A percentile compares a stretch with the other conserved stretches of the same genome.
Evolutionary conservation across 2,113 vertebrate genomes (phyloP).

Genomic region (Phyllostomus discolor): DNA sequence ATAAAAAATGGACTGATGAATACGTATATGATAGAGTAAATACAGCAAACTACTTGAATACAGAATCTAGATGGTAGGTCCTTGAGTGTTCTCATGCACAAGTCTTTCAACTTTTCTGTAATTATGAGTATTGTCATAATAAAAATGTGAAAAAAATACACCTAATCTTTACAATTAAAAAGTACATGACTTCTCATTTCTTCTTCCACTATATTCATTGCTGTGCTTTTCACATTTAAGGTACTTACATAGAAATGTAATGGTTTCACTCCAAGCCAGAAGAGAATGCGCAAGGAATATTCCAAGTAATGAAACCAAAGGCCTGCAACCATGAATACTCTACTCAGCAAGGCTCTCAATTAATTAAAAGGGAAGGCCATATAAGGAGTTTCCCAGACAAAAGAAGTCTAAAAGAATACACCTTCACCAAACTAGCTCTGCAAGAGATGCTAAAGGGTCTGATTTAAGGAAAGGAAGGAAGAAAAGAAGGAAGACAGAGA

Average conservation of each 20-base stretch:
- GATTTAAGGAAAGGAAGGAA: no score
- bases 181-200: not conserved
- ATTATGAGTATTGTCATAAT: constrained; percentile 3
- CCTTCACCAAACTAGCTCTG: no score
- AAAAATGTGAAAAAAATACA: not conserved
- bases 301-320: no score
- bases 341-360: no score
- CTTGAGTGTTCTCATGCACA: not conserved
- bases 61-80: not conserved
- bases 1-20: not conserved
- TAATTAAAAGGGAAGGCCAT: no score
- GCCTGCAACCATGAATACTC: no score
- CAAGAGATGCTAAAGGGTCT: no score
- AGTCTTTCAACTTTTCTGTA: constrained; percentile 12
- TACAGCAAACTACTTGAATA: not conserved
- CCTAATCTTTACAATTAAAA: constrained; percentile 12
- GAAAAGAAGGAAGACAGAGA: no score
- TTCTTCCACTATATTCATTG: not conserved
- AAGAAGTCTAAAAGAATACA: no score
- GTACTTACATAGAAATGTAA: not conserved
- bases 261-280: not conserved
- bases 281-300: no score
- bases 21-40: not conserved
- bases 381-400: no score
- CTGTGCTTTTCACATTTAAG: not conserved